These are phyloP conservation scores for Sebastes baramenuke DNA, from an alignment of 2,797 vertebrate genomes.

Conservation along the genomic window DNA sequence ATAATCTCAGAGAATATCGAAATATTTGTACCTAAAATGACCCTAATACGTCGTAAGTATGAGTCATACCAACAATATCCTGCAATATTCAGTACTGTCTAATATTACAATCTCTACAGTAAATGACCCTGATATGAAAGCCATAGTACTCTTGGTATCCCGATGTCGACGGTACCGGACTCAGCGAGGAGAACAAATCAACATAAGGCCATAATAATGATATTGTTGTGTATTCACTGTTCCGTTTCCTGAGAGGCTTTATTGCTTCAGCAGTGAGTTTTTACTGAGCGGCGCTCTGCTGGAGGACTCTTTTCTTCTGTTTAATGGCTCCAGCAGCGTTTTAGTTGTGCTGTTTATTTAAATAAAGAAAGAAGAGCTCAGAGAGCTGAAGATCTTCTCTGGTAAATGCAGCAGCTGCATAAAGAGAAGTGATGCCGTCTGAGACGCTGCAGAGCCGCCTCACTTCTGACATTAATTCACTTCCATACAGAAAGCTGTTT, in stretches of 20 bases:
- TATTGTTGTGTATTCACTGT: background rate
- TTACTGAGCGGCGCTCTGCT: background rate
- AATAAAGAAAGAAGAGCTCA: slow-evolving; percentile 2
- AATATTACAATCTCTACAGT: background rate
- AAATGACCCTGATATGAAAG: background rate
- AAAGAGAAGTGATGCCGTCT: slow-evolving; percentile 12
- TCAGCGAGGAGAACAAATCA: no score
- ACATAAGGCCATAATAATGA: background rate
- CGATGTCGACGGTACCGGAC: no score
- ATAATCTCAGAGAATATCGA: no score
- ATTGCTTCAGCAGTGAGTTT: background rate
- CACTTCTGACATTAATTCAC: slow-evolving; percentile 45
- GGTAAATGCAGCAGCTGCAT: slow-evolving; percentile 24
- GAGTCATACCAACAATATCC: background rate
- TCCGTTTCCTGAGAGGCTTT: background rate
- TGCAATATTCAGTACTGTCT: background rate
- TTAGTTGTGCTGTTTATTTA: slow-evolving; percentile 19
- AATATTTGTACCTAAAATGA: no score
- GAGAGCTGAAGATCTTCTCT: background rate
- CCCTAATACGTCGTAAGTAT: no score
- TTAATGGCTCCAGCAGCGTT: slow-evolving; percentile 1
- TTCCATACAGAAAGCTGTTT: slow-evolving; percentile 40
- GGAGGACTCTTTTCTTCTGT: background rate
- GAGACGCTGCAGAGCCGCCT: slow-evolving; percentile 30
- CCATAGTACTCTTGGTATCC: background rate